Conservation (phyloP, 2,797 vertebrate species). For the Tinamus major region DNA sequence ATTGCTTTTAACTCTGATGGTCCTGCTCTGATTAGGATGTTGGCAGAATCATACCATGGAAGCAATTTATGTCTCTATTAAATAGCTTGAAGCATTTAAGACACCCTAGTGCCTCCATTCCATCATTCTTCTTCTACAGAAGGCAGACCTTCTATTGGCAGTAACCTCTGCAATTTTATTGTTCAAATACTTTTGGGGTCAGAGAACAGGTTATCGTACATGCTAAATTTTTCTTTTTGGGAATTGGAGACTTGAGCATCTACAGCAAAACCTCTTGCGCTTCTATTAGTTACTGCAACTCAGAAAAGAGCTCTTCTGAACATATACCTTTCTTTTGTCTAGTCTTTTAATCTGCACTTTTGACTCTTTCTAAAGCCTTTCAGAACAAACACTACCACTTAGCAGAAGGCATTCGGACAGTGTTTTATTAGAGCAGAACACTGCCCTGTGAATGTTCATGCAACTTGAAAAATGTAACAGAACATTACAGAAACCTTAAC, state of each 20-base stretch:
- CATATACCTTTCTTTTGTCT: background rate
- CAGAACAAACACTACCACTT: background rate
- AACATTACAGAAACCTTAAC: background rate
- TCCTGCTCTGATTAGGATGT: background rate
- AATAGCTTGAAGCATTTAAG: background rate
- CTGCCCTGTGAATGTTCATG: background rate
- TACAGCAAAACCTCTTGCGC: background rate
- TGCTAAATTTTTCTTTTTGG: background rate
- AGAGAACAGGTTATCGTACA: background rate
- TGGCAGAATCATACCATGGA: background rate
- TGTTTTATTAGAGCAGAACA: background rate
- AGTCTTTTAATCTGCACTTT: background rate
- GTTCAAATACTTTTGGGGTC: background rate
- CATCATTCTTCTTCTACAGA: background rate
- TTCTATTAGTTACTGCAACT: background rate
- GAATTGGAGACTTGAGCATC: background rate
- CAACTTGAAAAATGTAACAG: background rate
- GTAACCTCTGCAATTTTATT: background rate
- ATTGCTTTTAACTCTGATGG: background rate
- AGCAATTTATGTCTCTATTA: background rate
- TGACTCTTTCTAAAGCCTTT: background rate
- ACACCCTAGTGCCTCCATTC: background rate
- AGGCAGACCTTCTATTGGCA: background rate
- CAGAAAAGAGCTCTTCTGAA: background rate
- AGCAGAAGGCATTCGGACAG: background rate